A percentile compares a stretch with the other conserved stretches of the same genome.
phyloP scores from a whole-genome alignment of 2,797 vertebrate species.

The Prunella strophiata region DNA sequence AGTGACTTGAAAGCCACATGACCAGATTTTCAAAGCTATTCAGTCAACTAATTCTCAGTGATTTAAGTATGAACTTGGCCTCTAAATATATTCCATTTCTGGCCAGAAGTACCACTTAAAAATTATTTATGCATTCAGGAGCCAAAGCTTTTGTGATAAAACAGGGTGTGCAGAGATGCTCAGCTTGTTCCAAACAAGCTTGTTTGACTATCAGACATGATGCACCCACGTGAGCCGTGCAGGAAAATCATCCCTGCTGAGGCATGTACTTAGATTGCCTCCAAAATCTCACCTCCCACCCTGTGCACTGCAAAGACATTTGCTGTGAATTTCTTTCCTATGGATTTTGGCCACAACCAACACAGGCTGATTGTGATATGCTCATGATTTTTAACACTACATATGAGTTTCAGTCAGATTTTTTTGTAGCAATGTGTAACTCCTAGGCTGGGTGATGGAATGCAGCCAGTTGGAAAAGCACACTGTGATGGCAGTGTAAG shows the following conservation, averaged over 20 bases:
- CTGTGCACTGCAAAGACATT: neutral
- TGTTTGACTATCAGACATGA: neutral
- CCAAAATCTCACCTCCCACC: neutral
- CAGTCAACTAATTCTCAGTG: neutral
- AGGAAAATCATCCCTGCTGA: neutral
- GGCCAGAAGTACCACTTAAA: neutral
- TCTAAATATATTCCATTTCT: neutral
- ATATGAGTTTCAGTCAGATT: neutral
- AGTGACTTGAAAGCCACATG: neutral
- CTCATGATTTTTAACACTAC: neutral
- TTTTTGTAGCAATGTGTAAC: neutral
- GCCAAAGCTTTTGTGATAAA: neutral
- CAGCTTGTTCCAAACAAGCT: neutral
- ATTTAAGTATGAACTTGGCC: neutral
- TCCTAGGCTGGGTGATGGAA: neutral
- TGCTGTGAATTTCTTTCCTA: neutral
- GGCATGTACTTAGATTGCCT: neutral
- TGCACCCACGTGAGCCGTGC: neutral
- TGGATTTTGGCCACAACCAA: neutral
- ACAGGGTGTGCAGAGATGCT: neutral
- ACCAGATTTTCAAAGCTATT: slow-evolving; percentile 10
- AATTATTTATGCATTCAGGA: neutral
- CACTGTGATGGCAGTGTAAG: neutral
- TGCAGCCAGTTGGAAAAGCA: neutral
- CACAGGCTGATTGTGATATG: neutral